Evolutionary conservation across 2,113 vertebrate genomes (phyloP), one percentile per base, ranked within the genome.

Genomic region (Pteruthius melanotis): DNA sequence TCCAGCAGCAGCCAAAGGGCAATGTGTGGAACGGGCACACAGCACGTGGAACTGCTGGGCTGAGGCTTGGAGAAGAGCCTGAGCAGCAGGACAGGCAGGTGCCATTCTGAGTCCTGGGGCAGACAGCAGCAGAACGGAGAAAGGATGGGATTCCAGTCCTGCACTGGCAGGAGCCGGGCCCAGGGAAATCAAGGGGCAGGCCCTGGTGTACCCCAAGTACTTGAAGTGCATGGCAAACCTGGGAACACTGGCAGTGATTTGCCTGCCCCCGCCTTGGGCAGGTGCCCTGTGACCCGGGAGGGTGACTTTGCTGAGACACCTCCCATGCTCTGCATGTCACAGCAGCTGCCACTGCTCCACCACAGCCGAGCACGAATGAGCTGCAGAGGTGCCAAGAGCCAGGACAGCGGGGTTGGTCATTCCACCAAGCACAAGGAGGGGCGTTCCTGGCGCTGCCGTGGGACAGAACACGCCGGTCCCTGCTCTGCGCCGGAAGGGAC

Each of bases 401-500:
- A 28, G 45, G 37, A 72, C 50, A 6, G 10, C 3, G 2, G 10
- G n/a, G 53, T 47, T 27, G 44, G 42, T 16, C 56, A n/a, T 37
- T 74, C 33, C 69, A 49, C 24, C 68, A 44, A 2, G 68, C 44
- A 37, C 4, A 19, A 52, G 76, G 44, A 81, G 59, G 44, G 44
- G 15, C 1, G 13, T 72, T 68, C 61, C 28, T 10, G 35, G 63
- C 0, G 0, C 71, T 75, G 60, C 28, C 1, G 1, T 0, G 0
- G 81, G 35, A 33, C 44, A 79, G 81, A 49, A 76, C 13, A 1
- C 42, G 35, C 69, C 0, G 0, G 15, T 63, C 56, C 56, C 56
- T 24, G 19, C 2, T 18, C 2, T 6, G 39, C 0, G 2, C 50
- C 0, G 2, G 52, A 61, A 70, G 57, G 76, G 76, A 85, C 0